Conservation (phyloP, 2,888 invertebrate species). For the Bugula neritina region DNA sequence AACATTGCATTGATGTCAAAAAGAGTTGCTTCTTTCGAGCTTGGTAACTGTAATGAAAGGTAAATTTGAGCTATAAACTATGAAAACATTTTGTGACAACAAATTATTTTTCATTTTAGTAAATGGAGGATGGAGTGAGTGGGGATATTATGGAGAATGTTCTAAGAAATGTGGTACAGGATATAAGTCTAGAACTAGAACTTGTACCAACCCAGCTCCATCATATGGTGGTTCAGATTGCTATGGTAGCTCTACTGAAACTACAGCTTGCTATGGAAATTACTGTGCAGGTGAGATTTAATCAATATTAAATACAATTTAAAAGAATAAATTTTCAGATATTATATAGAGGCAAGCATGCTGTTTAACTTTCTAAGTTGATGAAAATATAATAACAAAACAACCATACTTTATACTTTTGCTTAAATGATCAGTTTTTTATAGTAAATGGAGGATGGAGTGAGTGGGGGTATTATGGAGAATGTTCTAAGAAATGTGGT, state of each 20-base stretch:
- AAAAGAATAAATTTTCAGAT: not conserved
- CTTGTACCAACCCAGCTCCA: slow-evolving; percentile 17
- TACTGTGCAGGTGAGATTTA: not conserved
- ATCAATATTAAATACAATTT: not conserved
- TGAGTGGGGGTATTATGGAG: slow-evolving; percentile 40
- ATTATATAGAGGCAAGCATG: too few species aligned
- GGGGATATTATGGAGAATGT: slow-evolving; percentile 41
- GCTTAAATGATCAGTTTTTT: not conserved
- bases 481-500: slow-evolving; percentile 42
- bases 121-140: slow-evolving; percentile 44
- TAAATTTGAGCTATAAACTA: too few species aligned
- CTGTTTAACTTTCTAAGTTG: too few species aligned
- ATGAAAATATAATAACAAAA: too few species aligned
- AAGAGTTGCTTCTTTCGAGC: too few species aligned
- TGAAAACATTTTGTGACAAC: too few species aligned
- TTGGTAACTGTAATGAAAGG: too few species aligned
- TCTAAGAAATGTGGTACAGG: slow-evolving; percentile 29
- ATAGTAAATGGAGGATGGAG: slow-evolving; percentile 45
- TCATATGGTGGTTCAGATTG: not conserved
- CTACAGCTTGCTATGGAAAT: not conserved
- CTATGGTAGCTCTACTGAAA: not conserved
- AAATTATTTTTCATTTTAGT: slow-evolving; percentile 36
- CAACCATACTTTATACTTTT: too few species aligned
- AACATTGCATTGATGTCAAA: too few species aligned
- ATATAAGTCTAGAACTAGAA: slow-evolving; percentile 2